A percentile compares a stretch with the other conserved stretches of the same genome.
Conservation (phyloP, 2,888 invertebrate species). For the Aporophyla lueneburgensis region DNA sequence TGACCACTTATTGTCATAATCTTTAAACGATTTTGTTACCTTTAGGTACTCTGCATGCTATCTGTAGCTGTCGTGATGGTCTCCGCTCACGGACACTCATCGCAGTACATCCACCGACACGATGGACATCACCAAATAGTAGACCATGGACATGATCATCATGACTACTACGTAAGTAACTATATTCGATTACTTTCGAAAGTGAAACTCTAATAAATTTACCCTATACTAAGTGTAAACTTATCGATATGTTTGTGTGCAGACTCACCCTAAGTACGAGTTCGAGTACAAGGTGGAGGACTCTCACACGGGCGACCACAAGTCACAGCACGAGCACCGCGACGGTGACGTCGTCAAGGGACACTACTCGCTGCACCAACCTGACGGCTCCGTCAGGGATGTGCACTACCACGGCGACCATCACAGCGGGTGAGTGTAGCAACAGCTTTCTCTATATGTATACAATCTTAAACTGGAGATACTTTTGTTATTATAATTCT, state of each 20-base stretch:
- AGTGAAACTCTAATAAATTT: background rate
- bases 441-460: no score
- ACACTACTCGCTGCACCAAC: constrained; percentile 81
- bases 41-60: constrained; percentile 52
- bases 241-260: constrained; percentile 1
- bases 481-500: background rate
- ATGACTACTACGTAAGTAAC: constrained; percentile 56
- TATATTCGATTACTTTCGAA: background rate
- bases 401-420: constrained; percentile 88
- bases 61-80: constrained; percentile 33
- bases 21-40: background rate
- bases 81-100: constrained; percentile 58
- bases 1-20: background rate
- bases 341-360: constrained; percentile 86
- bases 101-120: constrained; percentile 73
- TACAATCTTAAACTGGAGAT: no score
- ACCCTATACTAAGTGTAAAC: no score
- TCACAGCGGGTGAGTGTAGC: constrained; percentile 44
- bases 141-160: constrained; percentile 72
- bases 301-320: constrained; percentile 88
- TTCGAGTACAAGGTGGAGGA: constrained; percentile 90
- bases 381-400: constrained; percentile 87
- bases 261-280: constrained; percentile 88
- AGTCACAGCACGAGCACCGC: constrained; percentile 86
- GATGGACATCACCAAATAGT: constrained; percentile 76